Percentiles rank a stretch among this genome's conserved stretches.
phyloP scores from a whole-genome alignment of 2,113 vertebrate species.

The Tetraodon nigroviridis region DNA sequence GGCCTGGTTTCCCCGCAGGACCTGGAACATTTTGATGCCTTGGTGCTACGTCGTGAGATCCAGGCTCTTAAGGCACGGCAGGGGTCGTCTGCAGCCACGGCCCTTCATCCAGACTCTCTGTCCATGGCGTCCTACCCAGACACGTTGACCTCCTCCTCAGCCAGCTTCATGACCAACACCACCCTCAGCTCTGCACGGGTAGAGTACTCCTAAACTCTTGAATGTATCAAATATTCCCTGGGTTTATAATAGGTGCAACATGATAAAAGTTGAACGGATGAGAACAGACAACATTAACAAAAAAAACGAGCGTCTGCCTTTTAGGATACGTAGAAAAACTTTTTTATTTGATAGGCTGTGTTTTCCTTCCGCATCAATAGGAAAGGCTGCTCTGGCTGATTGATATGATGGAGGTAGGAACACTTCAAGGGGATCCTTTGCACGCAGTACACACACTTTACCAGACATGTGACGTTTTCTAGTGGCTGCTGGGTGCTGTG shows the following conservation, averaged over 20 bases:
- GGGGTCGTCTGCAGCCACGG: conserved; percentile 63
- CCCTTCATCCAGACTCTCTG: conserved; percentile 71
- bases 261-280: conserved; percentile 17
- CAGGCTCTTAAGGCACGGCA: conserved; percentile 92
- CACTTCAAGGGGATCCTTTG: conserved; percentile 34
- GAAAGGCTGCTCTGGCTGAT: conserved; percentile 96
- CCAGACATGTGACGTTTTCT: conserved; percentile 1
- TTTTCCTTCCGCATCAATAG: conserved; percentile 63
- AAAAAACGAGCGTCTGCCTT: conserved; percentile 20
- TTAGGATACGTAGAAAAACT: conserved; percentile 9
- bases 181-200: conserved; percentile 96
- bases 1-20: conserved; percentile 86
- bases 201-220: conserved; percentile 2
- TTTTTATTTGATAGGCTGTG: conserved; percentile 18
- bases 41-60: conserved; percentile 91
- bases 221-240: conserved; percentile 19
- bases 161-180: conserved; percentile 91
- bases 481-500: conserved; percentile 2
- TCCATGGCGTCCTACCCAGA: conserved; percentile 89
- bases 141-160: conserved; percentile 83
- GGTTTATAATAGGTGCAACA: conserved; percentile 8
- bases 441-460: conserved; percentile 20
- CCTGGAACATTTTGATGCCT: conserved; percentile 86
- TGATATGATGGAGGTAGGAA: conserved; percentile 98
- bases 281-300: conserved; percentile 10